These are phyloP conservation scores for Gymnodraco acuticeps DNA, from an alignment of 2,797 vertebrate genomes.

Conservation along the genomic window DNA sequence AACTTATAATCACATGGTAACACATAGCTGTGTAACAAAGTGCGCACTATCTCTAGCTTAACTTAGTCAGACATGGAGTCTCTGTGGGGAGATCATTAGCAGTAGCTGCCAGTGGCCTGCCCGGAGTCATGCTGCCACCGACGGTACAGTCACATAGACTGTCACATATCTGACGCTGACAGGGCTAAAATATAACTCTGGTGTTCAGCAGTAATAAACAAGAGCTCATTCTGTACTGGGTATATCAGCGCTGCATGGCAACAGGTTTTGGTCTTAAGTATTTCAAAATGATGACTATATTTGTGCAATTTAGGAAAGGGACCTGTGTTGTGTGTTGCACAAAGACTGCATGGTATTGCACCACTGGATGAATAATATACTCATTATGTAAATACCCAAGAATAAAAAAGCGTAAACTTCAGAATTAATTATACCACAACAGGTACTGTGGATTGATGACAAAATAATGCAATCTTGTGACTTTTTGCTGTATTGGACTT, in stretches of 20 bases:
- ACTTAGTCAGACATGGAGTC: conserved; percentile 38
- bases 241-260: not conserved
- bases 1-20: conserved; percentile 29
- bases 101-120: conserved; percentile 56
- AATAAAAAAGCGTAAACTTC: conserved; percentile 2
- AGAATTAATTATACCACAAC: conserved; percentile 7
- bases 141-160: conserved; percentile 42
- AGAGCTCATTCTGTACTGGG: not conserved
- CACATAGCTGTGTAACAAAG: conserved; percentile 18
- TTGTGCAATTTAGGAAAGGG: not conserved
- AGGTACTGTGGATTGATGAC: not conserved
- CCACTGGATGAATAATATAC: not conserved
- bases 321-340: not conserved
- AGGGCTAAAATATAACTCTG: conserved; percentile 20
- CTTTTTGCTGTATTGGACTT: not conserved
- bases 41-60: conserved; percentile 10
- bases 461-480: not conserved
- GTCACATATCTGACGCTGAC: conserved; percentile 41
- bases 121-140: conserved; percentile 57
- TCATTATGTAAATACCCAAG: not conserved
- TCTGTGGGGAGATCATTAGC: conserved; percentile 65
- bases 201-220: not conserved
- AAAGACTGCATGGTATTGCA: not conserved
- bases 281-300: not conserved
- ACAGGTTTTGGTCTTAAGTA: not conserved